phyloP scores from a whole-genome alignment of 1,140 invertebrate genomes.

The Nebria ingens region DNA sequence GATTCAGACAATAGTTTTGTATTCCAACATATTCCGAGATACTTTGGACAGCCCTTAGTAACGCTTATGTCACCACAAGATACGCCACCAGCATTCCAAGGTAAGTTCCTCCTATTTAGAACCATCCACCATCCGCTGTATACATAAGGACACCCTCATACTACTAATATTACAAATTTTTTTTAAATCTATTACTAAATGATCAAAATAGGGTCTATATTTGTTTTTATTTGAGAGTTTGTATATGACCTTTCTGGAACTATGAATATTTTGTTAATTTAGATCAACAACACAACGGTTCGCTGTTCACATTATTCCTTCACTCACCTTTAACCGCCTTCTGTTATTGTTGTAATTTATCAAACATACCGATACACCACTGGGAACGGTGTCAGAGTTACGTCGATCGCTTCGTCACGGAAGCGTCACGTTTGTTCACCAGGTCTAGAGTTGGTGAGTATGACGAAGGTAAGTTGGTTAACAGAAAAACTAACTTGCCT shows the following conservation, averaged over 20 bases:
- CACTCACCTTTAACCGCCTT: constrained; percentile 89
- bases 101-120: no score
- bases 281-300: constrained; percentile 87
- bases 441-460: constrained; percentile 72
- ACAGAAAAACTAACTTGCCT: constrained; percentile 4
- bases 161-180: neutral
- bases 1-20: constrained; percentile 93
- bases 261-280: constrained; percentile 29
- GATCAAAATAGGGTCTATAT: neutral
- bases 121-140: no score
- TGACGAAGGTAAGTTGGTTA: constrained; percentile 24
- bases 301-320: constrained; percentile 88
- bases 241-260: no score
- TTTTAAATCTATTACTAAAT: neutral
- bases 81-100: constrained; percentile 71
- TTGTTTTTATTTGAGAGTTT: neutral
- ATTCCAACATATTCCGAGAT: constrained; percentile 83
- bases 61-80: constrained; percentile 91
- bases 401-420: constrained; percentile 82
- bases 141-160: neutral
- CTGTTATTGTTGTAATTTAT: constrained; percentile 84
- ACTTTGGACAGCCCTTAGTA: constrained; percentile 91
- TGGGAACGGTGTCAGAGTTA: constrained; percentile 86
- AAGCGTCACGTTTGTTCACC: constrained; percentile 73
- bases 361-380: constrained; percentile 69